A percentile compares a stretch with the other conserved stretches of the same genome.
Evolutionary conservation across 2,797 vertebrate species (phyloP).

Genomic region (Rhinatrema bivittatum): DNA sequence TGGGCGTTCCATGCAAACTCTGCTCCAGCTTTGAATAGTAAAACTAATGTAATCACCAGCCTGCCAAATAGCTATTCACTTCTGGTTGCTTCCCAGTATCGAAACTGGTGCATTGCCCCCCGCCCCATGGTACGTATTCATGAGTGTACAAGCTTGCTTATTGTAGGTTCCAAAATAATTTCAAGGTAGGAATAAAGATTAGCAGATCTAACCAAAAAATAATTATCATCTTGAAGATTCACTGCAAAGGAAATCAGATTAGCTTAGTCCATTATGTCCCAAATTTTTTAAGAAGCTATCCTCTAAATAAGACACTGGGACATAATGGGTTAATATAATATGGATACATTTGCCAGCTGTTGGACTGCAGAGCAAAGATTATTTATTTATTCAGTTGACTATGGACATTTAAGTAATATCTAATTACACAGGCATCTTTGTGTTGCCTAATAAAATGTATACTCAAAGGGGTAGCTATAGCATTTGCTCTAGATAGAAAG

Average conservation of each 20-base stretch:
- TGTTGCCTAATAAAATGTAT: conserved; percentile 34
- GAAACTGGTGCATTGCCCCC: too few species aligned
- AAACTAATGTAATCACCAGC: too few species aligned
- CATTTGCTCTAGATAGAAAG: conserved; percentile 10
- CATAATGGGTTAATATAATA: too few species aligned
- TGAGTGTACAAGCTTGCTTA: conserved; percentile 38
- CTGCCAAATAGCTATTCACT: too few species aligned
- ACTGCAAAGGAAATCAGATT: conserved; percentile 32
- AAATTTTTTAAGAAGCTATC: too few species aligned
- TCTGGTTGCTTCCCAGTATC: too few species aligned
- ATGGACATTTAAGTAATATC: conserved; percentile 45
- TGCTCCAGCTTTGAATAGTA: too few species aligned
- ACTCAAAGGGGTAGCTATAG: conserved; percentile 22
- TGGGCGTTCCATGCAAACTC: too few species aligned
- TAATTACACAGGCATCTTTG: conserved; percentile 25
- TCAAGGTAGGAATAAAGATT: conserved; percentile 23
- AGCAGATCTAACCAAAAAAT: conserved; percentile 29
- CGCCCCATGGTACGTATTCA: conserved; percentile 34
- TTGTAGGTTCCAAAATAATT: conserved; percentile 41
- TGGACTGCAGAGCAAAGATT: conserved; percentile 31
- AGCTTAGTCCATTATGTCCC: too few species aligned
- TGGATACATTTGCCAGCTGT: conserved; percentile 36
- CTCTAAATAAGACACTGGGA: too few species aligned
- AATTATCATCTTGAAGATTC: conserved; percentile 23
- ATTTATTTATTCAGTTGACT: conserved; percentile 43